Percentiles rank a stretch among this genome's conserved stretches.
These are phyloP conservation scores for Drosophila navojoa DNA, from an alignment of 1,140 invertebrate genomes.

Conservation along the genomic window DNA sequence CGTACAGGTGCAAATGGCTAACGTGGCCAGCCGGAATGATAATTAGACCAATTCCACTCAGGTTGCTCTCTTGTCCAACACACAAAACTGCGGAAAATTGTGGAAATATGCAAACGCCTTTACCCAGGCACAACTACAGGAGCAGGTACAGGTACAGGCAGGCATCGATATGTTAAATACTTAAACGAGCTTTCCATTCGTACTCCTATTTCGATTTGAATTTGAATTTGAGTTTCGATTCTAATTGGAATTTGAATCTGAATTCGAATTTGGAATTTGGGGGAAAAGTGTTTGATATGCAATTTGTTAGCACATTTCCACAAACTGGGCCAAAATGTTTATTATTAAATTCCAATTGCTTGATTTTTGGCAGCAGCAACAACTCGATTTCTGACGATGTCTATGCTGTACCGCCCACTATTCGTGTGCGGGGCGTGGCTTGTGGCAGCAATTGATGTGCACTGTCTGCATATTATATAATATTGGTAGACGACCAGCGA, in stretches of 20 bases:
- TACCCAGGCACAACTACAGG: neutral
- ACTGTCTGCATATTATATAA: constrained; percentile 33
- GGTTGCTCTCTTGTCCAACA: too few relatives aligned
- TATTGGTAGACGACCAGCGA: constrained; percentile 65
- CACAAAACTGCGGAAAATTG: too few relatives aligned
- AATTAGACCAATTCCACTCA: too few relatives aligned
- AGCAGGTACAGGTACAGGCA: neutral
- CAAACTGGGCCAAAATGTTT: constrained; percentile 6
- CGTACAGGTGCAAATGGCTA: too few relatives aligned
- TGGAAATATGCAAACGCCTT: neutral
- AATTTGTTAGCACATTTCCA: constrained; percentile 42
- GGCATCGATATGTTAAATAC: neutral
- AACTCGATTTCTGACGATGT: constrained; percentile 17
- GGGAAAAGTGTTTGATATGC: constrained; percentile 42
- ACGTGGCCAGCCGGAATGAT: too few relatives aligned
- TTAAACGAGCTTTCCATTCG: neutral
- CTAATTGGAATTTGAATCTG: constrained; percentile 10
- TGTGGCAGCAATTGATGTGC: constrained; percentile 1
- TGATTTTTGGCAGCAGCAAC: neutral
- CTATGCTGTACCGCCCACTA: neutral
- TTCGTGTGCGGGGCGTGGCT: neutral
- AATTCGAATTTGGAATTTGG: constrained; percentile 13
- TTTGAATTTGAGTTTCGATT: neutral
- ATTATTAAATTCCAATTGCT: constrained; percentile 33
- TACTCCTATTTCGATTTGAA: neutral